Evolutionary conservation across 1,140 invertebrate genomes (phyloP).

Genomic region (Whitmania pigra): DNA sequence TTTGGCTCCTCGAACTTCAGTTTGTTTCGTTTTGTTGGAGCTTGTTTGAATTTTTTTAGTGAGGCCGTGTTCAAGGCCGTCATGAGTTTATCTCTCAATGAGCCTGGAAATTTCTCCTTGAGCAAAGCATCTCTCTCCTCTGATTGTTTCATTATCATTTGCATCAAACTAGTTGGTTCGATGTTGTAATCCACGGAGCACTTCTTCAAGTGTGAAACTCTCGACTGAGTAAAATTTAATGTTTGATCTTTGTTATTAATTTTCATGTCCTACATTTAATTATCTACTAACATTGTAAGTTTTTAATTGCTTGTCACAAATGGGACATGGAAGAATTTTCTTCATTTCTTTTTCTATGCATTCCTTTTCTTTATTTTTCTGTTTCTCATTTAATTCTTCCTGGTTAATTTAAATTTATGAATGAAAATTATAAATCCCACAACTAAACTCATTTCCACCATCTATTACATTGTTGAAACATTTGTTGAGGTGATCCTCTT

Average conservation of each 20-base stretch:
- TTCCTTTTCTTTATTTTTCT: background rate
- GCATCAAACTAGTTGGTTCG: background rate
- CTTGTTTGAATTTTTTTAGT: no score
- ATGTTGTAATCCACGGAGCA: background rate
- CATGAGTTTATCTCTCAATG: background rate
- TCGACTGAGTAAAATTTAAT: background rate
- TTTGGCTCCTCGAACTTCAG: constrained; percentile 1
- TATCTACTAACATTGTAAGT: background rate
- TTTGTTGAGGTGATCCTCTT: background rate
- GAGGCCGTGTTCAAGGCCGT: no score
- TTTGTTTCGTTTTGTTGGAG: background rate
- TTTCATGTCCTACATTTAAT: no score
- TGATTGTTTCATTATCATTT: background rate
- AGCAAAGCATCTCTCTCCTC: background rate
- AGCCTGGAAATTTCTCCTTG: background rate
- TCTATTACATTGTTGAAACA: background rate
- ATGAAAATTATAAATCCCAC: background rate
- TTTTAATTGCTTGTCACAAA: constrained; percentile 6
- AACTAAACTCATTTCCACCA: background rate
- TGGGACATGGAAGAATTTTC: constrained; percentile 6
- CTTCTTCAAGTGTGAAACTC: constrained; percentile 1
- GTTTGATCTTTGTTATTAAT: no score
- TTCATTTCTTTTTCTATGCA: background rate
- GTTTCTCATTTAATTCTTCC: background rate
- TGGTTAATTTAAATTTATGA: background rate